Base-by-base conservation (phyloP, 92 coral and sea anemone species). In the Zoanthus sansibaricus region DNA sequence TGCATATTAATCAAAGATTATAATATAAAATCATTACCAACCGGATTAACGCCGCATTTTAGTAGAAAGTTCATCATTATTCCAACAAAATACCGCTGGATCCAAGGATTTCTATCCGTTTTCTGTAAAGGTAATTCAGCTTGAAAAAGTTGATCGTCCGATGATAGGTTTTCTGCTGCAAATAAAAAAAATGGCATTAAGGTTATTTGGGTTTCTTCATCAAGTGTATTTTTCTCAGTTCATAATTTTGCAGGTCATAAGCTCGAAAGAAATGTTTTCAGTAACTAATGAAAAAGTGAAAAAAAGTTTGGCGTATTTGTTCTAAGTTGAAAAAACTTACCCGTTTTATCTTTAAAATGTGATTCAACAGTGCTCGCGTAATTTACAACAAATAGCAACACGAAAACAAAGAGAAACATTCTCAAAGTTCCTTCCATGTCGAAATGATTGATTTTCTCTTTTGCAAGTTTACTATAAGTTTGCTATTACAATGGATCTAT, bases 391-490 rank as follows among this genome's bases (percentile, higher is more conserved):
- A 33, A 32, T 33, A 69, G 17, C 42, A 69, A 69, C 9, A 31
- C 45, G 8, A 46, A 72, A 51, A 71, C 75, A 71, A 78, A 80
- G 58, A 79, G 72, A 55, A 44, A 33, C 67, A 56, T 76, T 46
- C 55, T 80, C 62, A 18, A 45, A 21, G 76, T 31, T 44, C 61
- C 82, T 30, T 61, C 70, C 83, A 74, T 82, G 56, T 88, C 83
- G 46, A 86, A 46, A 72, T 72, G 51, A 13, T 46, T 77, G 3
- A 83, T 77, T 47, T 83, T 74, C 76, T 68, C 82, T 51, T 82
- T 79, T 72, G 58, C 48, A n/a, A 88, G 88, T 52, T 75, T 77
- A 10, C 9, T 30, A 3, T 9, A 3, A 72, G 84, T 52, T 75
- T 69, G 18, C 31, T 69, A 14, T 69, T n/a, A 69, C 45, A 69